Evolutionary conservation across 2,113 vertebrate genomes (phyloP).

Genomic region (Morphnarchus princeps): DNA sequence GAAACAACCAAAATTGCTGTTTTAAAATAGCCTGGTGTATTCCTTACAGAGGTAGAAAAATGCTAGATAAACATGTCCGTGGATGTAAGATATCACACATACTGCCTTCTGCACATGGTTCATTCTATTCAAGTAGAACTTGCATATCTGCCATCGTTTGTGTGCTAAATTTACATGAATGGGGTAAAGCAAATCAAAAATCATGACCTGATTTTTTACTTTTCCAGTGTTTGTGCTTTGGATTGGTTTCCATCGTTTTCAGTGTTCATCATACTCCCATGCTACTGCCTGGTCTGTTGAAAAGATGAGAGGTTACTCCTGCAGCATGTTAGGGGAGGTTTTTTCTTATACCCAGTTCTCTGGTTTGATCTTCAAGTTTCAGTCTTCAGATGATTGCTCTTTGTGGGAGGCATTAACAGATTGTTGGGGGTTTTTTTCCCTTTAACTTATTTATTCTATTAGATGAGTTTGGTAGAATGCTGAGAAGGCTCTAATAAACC

Average conservation of each 20-base stretch:
- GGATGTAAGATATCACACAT: background rate
- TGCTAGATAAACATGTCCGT: background rate
- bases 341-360: background rate
- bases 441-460: background rate
- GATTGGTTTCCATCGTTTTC: background rate
- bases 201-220: background rate
- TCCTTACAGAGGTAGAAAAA: background rate
- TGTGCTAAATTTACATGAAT: background rate
- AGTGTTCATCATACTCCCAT: background rate
- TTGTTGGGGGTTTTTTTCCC: background rate
- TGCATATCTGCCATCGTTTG: fast-evolving
- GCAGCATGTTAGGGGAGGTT: background rate
- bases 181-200: background rate
- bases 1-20: background rate
- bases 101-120: background rate
- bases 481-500: background rate
- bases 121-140: background rate
- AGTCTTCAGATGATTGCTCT: background rate
- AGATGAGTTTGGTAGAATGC: background rate
- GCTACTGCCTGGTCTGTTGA: background rate
- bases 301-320: background rate
- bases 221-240: background rate
- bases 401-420: background rate
- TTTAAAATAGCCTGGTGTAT: background rate
- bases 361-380: background rate